Base-by-base conservation (phyloP, 2,888 invertebrate genomes). In the Beris chalybata region DNA sequence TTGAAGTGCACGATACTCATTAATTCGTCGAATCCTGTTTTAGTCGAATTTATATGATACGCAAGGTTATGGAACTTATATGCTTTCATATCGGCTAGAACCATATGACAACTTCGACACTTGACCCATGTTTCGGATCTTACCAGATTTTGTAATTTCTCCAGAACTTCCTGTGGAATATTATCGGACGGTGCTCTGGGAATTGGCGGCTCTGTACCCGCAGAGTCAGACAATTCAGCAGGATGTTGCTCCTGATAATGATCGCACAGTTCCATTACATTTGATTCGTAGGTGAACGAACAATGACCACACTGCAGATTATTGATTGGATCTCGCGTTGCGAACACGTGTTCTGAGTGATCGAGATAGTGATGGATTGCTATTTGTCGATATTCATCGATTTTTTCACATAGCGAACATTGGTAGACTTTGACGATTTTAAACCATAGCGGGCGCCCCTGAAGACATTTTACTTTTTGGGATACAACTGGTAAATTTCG, bases 1-100 rank as follows among this genome's bases (percentile, higher is more conserved):
- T 82, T 82, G 9, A 81, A 77, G 0, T 84, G 81, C 0, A 82
- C 71, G 0, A 76, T 74, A 0, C 81, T 50, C 43, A 22, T 9
- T 9, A 61, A 12, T 3, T 43, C 29, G 15, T 50, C 50, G 4
- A 50, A 50, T 5, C 12, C 13, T 11, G 9, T 50, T 15, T 48
- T 29, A 7, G 6, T 12, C 31, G 50, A 32, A 15, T 47, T 22
- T 38, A 38, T 38, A 15, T 50, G 61, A 5, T 7, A 7, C 2
- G n/a, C 15, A 6, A 5, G 50, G 38, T 15, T 22, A n/a, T 61
- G 61, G 15, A 38, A 4, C 0, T 61, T 61, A 32, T 43, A 52
- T 4, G 61, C 31, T 4, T 30, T 6, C 61, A 50, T 50, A 29
- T 54, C 64, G 13, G 29, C 5, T 13, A 54, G 4, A 7, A 64